Conservation (phyloP, 1,140 invertebrate species). For the Akabosia matsudoensis region DNA sequence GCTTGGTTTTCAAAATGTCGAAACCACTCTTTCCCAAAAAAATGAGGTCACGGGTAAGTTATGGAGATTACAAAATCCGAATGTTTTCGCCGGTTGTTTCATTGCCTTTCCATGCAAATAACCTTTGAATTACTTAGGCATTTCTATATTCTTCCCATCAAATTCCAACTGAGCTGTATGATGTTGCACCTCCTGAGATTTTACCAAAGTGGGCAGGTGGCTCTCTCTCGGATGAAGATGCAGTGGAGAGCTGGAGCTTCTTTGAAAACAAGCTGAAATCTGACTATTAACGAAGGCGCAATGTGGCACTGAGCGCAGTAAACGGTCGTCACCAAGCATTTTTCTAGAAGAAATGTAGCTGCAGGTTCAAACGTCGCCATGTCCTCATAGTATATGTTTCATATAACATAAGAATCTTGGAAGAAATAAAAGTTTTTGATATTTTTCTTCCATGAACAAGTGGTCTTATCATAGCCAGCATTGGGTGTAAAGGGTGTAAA, state of each 20-base stretch:
- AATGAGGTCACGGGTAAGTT: slow-evolving; percentile 1
- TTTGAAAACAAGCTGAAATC: not conserved
- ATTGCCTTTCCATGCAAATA: not conserved
- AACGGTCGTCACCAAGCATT: too few relatives aligned
- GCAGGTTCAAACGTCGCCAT: too few relatives aligned
- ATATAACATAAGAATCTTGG: too few relatives aligned
- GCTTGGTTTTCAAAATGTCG: not conserved
- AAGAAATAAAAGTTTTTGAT: too few relatives aligned
- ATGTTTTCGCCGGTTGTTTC: not conserved
- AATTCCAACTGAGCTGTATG: not conserved
- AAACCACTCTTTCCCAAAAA: slow-evolving; percentile 3
- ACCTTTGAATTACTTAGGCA: not conserved
- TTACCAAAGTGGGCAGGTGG: not conserved
- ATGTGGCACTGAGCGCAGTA: too few relatives aligned
- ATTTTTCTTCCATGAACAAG: too few relatives aligned
- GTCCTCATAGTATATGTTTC: too few relatives aligned
- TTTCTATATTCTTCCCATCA: not conserved
- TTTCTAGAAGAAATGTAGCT: too few relatives aligned
- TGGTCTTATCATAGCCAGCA: too few relatives aligned
- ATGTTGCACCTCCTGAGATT: not conserved
- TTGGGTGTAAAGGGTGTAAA: too few relatives aligned
- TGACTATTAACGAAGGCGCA: too few relatives aligned
- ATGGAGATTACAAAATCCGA: not conserved
- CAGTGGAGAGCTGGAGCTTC: not conserved
- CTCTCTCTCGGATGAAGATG: not conserved